phyloP scores from a whole-genome alignment of 2,113 vertebrate species.

The Mobula hypostoma region DNA sequence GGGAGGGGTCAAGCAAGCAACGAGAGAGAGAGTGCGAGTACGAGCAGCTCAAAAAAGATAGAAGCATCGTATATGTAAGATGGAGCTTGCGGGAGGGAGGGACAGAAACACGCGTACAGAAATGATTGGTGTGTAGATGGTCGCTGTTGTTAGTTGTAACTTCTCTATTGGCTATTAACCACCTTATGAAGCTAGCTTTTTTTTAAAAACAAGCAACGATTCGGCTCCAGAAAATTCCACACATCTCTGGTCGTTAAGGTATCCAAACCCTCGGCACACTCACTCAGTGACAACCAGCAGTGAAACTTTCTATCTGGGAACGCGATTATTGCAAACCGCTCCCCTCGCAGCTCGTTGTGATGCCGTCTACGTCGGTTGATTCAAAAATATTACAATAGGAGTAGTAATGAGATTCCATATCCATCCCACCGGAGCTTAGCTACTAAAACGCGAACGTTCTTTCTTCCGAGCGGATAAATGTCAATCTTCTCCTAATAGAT shows the following conservation, averaged over 20 bases:
- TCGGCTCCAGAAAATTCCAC: background rate
- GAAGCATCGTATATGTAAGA: no score
- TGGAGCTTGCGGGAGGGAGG: no score
- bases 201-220: background rate
- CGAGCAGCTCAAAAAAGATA: background rate
- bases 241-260: background rate
- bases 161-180: background rate
- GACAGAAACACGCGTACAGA: constrained; percentile 24
- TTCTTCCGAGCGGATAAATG: background rate
- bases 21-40: background rate
- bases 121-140: constrained; percentile 33
- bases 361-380: background rate
- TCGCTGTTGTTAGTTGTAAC: background rate
- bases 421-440: background rate
- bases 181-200: background rate
- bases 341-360: background rate
- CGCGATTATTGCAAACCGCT: background rate
- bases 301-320: background rate
- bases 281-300: no score
- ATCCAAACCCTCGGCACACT: no score
- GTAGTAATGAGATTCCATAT: background rate
- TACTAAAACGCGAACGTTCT: background rate
- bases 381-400: background rate
- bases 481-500: background rate
- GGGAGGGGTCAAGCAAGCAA: background rate